Conservation (phyloP, 2,888 invertebrate species). For the Lasiommata megera region DNA sequence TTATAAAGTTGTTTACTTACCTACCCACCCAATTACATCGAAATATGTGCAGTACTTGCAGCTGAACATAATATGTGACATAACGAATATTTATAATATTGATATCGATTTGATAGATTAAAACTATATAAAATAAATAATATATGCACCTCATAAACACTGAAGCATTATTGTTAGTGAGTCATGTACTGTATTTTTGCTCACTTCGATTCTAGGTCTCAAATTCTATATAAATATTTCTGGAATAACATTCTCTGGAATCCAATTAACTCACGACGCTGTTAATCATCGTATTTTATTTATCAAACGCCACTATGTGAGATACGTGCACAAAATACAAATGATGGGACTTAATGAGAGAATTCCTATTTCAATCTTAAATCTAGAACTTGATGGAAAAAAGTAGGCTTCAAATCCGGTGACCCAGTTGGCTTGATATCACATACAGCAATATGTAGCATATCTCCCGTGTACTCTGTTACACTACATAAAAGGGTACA, state of each 20-base stretch:
- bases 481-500: background rate
- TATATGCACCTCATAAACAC: too few relatives aligned
- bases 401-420: background rate
- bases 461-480: background rate
- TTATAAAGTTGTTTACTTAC: too few relatives aligned
- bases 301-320: background rate
- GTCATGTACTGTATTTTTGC: too few relatives aligned
- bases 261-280: background rate
- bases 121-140: too few relatives aligned
- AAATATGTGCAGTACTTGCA: too few relatives aligned
- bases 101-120: too few relatives aligned
- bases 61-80: too few relatives aligned
- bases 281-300: background rate
- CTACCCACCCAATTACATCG: too few relatives aligned
- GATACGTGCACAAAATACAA: background rate
- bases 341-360: conserved; percentile 3
- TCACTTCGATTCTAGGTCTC: too few relatives aligned
- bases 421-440: background rate
- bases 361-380: background rate
- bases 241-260: background rate
- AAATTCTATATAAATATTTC: background rate
- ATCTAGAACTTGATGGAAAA: conserved; percentile 3
- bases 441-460: background rate
- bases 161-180: too few relatives aligned
- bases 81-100: too few relatives aligned